Conservation (phyloP, 2,888 invertebrate species). For the Cantharis nigra region DNA sequence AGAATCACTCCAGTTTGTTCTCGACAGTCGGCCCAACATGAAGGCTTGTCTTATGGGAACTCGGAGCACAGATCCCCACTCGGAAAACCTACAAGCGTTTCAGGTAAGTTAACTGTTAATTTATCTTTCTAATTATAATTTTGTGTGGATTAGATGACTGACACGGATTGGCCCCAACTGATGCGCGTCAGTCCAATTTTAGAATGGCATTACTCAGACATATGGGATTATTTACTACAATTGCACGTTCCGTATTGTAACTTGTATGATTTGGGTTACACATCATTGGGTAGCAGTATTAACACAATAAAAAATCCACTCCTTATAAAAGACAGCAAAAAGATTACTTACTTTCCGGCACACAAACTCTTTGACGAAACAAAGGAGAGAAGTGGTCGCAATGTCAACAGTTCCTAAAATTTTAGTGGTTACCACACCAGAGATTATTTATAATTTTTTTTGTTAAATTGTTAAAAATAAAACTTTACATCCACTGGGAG, state of each 20-base stretch:
- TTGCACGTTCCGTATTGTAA: slow-evolving; percentile 86
- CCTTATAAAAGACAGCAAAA: slow-evolving; percentile 57
- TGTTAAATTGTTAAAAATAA: not conserved
- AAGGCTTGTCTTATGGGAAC: slow-evolving; percentile 93
- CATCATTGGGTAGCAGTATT: slow-evolving; percentile 81
- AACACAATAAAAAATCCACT: slow-evolving; percentile 83
- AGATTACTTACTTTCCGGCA: slow-evolving; percentile 71
- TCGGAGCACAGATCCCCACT: slow-evolving; percentile 84
- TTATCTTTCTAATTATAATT: not conserved
- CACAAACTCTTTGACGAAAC: slow-evolving; percentile 67
- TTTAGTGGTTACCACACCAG: not conserved
- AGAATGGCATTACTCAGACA: slow-evolving; percentile 89
- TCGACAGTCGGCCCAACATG: slow-evolving; percentile 63
- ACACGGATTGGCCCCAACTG: slow-evolving; percentile 86
- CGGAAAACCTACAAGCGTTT: slow-evolving; percentile 68
- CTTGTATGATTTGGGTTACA: slow-evolving; percentile 90
- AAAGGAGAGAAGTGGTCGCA: slow-evolving; percentile 66
- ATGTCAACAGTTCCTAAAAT: not conserved
- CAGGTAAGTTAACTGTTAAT: slow-evolving; percentile 60
- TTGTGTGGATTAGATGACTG: slow-evolving; percentile 69
- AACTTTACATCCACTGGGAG: not conserved
- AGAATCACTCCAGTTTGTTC: slow-evolving; percentile 66
- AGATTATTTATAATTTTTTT: not conserved
- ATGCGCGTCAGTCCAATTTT: slow-evolving; percentile 88
- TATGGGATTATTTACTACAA: slow-evolving; percentile 86